phyloP scores from a whole-genome alignment of 1,140 invertebrate species.

The Zaprionus vittiger region DNA sequence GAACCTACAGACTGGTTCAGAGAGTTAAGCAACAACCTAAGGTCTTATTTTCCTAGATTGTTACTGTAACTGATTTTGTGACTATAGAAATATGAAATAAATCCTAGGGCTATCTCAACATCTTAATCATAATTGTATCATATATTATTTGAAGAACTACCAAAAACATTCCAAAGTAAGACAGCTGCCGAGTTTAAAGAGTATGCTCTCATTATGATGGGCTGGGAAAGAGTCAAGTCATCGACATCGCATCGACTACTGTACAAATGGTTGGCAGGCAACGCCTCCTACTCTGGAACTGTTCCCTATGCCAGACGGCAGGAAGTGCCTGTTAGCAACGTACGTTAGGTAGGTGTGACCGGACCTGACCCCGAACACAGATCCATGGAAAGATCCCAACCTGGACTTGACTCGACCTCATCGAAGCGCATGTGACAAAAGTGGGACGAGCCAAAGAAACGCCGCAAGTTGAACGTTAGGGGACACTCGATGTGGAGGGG shows the following conservation, averaged over 20 bases:
- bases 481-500: background rate
- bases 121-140: too few species aligned
- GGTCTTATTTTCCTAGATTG: too few species aligned
- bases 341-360: constrained; percentile 53
- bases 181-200: background rate
- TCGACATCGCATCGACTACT: background rate
- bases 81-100: too few species aligned
- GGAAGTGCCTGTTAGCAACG: constrained; percentile 51
- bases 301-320: constrained; percentile 39
- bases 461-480: background rate
- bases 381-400: constrained; percentile 5
- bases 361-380: constrained; percentile 5
- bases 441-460: constrained; percentile 54
- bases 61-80: too few species aligned
- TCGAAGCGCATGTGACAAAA: constrained; percentile 60
- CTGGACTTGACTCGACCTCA: constrained; percentile 9
- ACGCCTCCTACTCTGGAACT: constrained; percentile 34
- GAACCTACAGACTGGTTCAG: too few species aligned
- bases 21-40: too few species aligned
- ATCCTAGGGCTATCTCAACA: too few species aligned
- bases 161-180: too few species aligned
- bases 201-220: constrained; percentile 1
- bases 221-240: constrained; percentile 7
- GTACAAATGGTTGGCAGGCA: background rate
- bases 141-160: background rate